Conservation (phyloP, 2,797 vertebrate species). For the Pelochelys cantorii region DNA sequence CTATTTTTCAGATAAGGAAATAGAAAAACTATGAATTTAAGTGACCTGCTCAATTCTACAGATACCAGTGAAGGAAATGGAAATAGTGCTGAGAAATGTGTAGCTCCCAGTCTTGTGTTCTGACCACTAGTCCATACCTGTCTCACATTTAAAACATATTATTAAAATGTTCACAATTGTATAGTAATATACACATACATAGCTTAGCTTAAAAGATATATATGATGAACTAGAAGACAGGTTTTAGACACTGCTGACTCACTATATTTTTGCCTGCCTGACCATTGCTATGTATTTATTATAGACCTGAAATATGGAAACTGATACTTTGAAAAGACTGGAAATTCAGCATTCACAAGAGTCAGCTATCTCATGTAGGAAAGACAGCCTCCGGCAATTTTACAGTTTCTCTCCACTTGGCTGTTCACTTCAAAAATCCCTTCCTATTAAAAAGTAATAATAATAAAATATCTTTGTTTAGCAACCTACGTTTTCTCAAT, state of each 20-base stretch:
- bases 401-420: accelerated
- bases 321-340: conserved; percentile 61
- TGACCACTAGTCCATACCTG: background rate
- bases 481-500: accelerated
- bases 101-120: accelerated
- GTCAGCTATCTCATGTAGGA: background rate
- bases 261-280: background rate
- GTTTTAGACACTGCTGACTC: background rate
- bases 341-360: conserved; percentile 18
- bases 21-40: background rate
- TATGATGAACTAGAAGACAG: background rate
- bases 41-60: background rate
- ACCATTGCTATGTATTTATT: conserved; percentile 44
- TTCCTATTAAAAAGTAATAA: background rate
- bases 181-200: background rate
- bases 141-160: background rate
- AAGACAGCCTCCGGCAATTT: background rate
- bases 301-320: conserved; percentile 62
- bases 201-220: background rate
- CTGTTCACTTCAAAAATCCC: background rate
- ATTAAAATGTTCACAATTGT: background rate
- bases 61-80: background rate
- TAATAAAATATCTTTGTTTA: background rate
- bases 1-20: background rate
- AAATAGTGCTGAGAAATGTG: too few species aligned